phyloP scores from a whole-genome alignment of 92 coral and sea anemone genomes.

The Pocillopora grandis region DNA sequence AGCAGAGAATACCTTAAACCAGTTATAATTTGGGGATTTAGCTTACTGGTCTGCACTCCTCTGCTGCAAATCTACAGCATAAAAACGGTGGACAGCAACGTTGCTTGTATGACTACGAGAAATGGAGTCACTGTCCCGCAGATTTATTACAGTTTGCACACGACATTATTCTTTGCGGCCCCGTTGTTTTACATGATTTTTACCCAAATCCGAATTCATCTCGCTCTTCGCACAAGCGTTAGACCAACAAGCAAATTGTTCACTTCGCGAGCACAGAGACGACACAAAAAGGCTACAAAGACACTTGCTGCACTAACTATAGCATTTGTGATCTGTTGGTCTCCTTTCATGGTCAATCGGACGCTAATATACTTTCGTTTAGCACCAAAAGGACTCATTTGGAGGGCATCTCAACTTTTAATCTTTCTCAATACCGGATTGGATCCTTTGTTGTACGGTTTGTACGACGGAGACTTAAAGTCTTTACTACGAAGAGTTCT shows the following conservation, averaged over 20 bases:
- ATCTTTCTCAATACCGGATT: conserved; percentile 34
- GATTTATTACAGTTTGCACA: conserved; percentile 38
- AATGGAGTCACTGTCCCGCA: conserved; percentile 19
- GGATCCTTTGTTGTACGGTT: conserved; percentile 35
- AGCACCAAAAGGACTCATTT: conserved; percentile 20
- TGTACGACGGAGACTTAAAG: conserved; percentile 26
- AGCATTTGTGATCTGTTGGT: conserved; percentile 51
- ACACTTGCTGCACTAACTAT: conserved; percentile 36
- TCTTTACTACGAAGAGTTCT: conserved; percentile 5
- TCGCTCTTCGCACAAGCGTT: conserved; percentile 5
- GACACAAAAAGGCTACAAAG: conserved; percentile 33
- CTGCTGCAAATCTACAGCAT: conserved; percentile 34
- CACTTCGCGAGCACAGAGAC: background rate
- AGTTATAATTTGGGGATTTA: conserved; percentile 18
- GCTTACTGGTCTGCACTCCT: conserved; percentile 43
- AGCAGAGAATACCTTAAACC: conserved; percentile 3
- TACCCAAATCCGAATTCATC: conserved; percentile 12
- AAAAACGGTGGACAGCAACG: background rate
- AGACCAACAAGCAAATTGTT: conserved; percentile 6
- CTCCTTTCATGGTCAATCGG: conserved; percentile 53
- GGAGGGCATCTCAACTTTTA: conserved; percentile 49
- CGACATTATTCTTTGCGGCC: conserved; percentile 22
- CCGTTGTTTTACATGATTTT: conserved; percentile 28
- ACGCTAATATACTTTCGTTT: conserved; percentile 38
- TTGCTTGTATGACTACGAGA: conserved; percentile 15